A percentile compares a stretch with the other conserved stretches of the same genome.
These are phyloP conservation scores for Abscondita cerata DNA, from an alignment of 2,888 invertebrate species.

Conservation along the genomic window DNA sequence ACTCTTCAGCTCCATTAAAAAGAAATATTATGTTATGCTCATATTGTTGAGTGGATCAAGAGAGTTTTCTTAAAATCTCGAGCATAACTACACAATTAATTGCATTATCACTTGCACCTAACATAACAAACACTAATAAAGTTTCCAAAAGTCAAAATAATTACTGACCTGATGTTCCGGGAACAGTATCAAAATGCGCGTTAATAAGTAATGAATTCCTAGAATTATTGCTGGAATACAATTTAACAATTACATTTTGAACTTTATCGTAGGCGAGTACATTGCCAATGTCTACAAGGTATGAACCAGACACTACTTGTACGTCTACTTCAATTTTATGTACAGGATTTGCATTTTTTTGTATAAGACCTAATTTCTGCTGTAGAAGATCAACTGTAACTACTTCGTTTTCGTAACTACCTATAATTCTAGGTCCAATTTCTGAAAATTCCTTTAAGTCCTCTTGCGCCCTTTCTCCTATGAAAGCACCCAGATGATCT, in stretches of 20 bases:
- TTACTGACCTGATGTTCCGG: conserved; percentile 78
- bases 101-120: conserved; percentile 87
- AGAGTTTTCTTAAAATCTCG: conserved; percentile 67
- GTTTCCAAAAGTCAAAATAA: neutral
- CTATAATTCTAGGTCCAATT: conserved; percentile 74
- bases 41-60: conserved; percentile 58
- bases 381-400: conserved; percentile 68
- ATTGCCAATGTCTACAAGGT: conserved; percentile 79
- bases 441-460: conserved; percentile 68
- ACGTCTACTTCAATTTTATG: conserved; percentile 70
- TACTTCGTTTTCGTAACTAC: conserved; percentile 84
- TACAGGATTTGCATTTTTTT: conserved; percentile 61
- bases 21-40: conserved; percentile 70
- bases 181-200: conserved; percentile 91
- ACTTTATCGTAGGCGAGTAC: conserved; percentile 84
- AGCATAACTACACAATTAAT: conserved; percentile 77
- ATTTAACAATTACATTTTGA: conserved; percentile 79
- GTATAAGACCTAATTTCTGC: conserved; percentile 62
- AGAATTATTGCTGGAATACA: conserved; percentile 64
- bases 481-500: conserved; percentile 57
- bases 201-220: conserved; percentile 77
- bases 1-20: conserved; percentile 80
- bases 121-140: neutral
- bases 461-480: conserved; percentile 71
- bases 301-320: conserved; percentile 74